Evolutionary conservation across 2,888 invertebrate genomes (phyloP), one percentile per base, ranked within the genome.

Genomic region (Calliphora vomitoria): DNA sequence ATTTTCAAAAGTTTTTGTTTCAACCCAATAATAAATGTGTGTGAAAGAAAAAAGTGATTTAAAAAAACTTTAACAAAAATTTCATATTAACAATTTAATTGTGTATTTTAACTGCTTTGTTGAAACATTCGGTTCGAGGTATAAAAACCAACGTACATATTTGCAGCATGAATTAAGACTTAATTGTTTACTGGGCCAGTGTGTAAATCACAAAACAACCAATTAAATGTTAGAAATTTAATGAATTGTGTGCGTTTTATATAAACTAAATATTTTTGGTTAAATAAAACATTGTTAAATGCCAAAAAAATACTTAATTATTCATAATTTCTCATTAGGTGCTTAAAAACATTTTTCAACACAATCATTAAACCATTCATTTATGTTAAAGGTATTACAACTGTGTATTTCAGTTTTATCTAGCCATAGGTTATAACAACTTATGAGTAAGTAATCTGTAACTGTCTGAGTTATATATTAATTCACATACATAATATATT

Each of bases 241-340:
- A 53, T 18, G 53, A 53, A 4, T 18, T 53, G n/a, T 53, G 18
- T 53, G 53, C 2, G 53, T 53, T 53, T 53, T 53, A 53, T 53
- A 53, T 3, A 53, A 53, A 53, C 8, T 8, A n/a, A n/a, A n/a
- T n/a, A 18, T 18, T 53, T 53, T 8, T 53, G 8, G 18, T 18
- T 53, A n/a, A 53, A 53, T 18, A 53, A 53, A 53, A 53, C 53
- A n/a, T 8, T 8, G 38, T 41, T 41, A 53, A 53, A 53, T 4
- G 8, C 41, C 41, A 47, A 47, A 47, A 47, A 47, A 47, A 4
- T 4, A 13, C 47, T 13, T 15, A 13, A 53, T 53, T 18, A 18
- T 53, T 53, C 53, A 53, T 53, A 18, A 53, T 53, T 53, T 53
- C 47, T 53, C 53, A 53, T 53, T 53, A 53, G 53, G 53, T 18